phyloP scores from a whole-genome alignment of 2,797 vertebrate species.

The Spheniscus humboldti region DNA sequence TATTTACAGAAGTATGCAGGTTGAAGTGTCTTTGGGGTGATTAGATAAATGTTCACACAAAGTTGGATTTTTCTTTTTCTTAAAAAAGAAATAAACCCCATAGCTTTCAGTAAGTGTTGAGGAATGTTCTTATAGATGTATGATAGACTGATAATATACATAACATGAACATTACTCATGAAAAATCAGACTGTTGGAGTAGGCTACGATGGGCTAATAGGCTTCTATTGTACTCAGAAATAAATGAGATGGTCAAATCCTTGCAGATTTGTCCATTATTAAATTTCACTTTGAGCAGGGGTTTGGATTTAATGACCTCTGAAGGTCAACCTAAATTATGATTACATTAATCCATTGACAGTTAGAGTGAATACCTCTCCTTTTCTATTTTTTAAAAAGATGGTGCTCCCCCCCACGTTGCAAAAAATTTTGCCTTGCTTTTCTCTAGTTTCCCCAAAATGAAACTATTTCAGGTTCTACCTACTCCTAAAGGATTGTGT shows the following conservation, averaged over 20 bases:
- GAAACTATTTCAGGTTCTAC: neutral
- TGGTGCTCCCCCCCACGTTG: neutral
- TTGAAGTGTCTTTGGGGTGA: neutral
- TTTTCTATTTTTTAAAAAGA: neutral
- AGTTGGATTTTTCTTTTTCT: neutral
- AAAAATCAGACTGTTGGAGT: neutral
- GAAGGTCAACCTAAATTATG: neutral
- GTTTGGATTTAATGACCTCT: neutral
- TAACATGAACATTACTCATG: neutral
- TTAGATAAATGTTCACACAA: neutral
- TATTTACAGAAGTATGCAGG: neutral
- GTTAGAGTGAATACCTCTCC: neutral
- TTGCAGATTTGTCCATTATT: neutral
- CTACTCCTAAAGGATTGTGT: neutral
- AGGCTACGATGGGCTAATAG: neutral
- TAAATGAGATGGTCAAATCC: neutral
- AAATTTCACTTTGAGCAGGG: neutral
- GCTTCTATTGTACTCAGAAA: neutral
- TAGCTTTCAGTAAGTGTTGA: neutral
- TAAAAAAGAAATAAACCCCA: neutral
- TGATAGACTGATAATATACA: neutral
- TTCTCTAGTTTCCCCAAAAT: neutral
- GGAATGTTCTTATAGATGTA: neutral
- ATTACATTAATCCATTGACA: neutral
- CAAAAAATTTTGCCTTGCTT: neutral